phyloP scores from a whole-genome alignment of 2,113 vertebrate genomes.

The Phrynosoma platyrhinos region DNA sequence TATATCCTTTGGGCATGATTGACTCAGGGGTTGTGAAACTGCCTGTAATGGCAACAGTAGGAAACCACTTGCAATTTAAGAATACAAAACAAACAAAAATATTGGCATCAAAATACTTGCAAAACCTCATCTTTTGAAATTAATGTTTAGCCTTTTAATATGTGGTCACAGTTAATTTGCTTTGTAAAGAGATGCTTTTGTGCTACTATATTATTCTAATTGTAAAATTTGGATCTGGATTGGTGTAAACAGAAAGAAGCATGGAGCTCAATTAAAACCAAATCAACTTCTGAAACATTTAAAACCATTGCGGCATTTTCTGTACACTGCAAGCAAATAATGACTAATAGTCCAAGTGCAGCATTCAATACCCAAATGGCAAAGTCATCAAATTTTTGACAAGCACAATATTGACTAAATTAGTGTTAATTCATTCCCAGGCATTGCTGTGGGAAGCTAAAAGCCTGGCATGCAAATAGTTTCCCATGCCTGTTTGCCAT shows the following conservation, averaged over 20 bases:
- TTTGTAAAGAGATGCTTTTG: neutral
- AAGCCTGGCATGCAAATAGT: constrained; percentile 70
- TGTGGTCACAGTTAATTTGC: neutral
- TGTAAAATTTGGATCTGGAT: neutral
- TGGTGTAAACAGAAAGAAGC: neutral
- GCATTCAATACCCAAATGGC: constrained; percentile 60
- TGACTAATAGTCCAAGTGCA: constrained; percentile 57
- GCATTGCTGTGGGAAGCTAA: constrained; percentile 67
- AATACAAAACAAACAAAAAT: neutral
- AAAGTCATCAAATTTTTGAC: constrained; percentile 72
- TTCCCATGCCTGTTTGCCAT: constrained; percentile 70
- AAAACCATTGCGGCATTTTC: constrained; percentile 34
- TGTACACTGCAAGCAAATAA: constrained; percentile 49
- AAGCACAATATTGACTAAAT: constrained; percentile 63
- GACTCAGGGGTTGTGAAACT: neutral
- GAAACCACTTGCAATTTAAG: neutral
- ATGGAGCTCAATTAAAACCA: neutral
- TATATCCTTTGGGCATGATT: neutral
- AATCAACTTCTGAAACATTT: constrained; percentile 12
- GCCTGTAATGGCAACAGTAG: neutral
- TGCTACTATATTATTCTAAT: neutral
- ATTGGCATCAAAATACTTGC: neutral
- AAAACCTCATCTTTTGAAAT: neutral
- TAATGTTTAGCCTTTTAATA: neutral
- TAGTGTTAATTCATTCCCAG: constrained; percentile 71